A percentile compares a stretch with the other conserved stretches of the same genome.
Conservation (phyloP, 2,888 invertebrate species). For the Toxonevra muliebris region DNA sequence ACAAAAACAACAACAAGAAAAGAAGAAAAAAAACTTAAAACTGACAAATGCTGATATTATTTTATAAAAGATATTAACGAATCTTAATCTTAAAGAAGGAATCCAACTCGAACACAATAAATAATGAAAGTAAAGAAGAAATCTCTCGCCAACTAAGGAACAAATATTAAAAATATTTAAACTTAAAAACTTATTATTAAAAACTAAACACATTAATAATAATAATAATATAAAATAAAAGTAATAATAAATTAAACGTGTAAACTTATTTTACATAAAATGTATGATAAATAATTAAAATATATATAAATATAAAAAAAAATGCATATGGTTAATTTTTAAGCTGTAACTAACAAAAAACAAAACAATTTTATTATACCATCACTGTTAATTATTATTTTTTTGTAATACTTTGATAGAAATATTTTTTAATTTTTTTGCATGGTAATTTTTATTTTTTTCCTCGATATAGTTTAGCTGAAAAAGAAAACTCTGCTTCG, state of each 20-base stretch:
- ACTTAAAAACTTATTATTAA: constrained; percentile 26
- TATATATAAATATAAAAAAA: constrained; percentile 31
- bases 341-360: constrained; percentile 32
- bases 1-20: constrained; percentile 15
- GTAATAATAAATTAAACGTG: constrained; percentile 35
- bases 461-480: neutral
- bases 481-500: constrained; percentile 4
- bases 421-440: neutral
- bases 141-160: constrained; percentile 52
- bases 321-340: constrained; percentile 34
- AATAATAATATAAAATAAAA: constrained; percentile 27
- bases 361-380: neutral
- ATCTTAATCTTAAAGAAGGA: constrained; percentile 1
- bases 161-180: constrained; percentile 40
- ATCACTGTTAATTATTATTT: neutral
- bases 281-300: constrained; percentile 33
- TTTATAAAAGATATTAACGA: constrained; percentile 10
- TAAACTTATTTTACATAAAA: constrained; percentile 42
- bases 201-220: constrained; percentile 25
- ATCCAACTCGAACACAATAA: constrained; percentile 38
- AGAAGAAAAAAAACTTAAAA: constrained; percentile 28
- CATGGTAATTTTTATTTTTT: neutral
- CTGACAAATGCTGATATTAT: constrained; percentile 8
- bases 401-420: neutral
- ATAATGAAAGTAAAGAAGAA: constrained; percentile 30